phyloP scores from a whole-genome alignment of 2,888 invertebrate genomes.

The Lapara coniferarum region DNA sequence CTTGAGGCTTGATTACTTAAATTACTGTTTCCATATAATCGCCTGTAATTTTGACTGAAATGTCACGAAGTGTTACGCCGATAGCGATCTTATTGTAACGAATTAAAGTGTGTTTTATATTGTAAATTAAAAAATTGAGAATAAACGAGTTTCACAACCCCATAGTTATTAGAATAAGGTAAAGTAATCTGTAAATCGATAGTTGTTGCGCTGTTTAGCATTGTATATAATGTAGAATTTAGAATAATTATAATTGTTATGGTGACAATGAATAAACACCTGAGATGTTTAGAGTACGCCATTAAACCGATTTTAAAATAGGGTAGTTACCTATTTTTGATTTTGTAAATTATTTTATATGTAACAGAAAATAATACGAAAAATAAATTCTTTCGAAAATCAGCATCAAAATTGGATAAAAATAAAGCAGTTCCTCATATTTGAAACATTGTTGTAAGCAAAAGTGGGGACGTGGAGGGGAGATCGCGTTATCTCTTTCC shows the following conservation, averaged over 20 bases:
- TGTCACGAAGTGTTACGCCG: not conserved
- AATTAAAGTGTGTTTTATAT: not conserved
- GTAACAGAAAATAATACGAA: too few relatives aligned
- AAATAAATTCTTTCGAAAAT: too few relatives aligned
- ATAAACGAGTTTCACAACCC: conserved; percentile 5
- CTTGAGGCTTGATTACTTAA: conserved; percentile 21
- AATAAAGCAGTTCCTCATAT: too few relatives aligned
- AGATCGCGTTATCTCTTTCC: too few relatives aligned
- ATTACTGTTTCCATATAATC: conserved; percentile 26
- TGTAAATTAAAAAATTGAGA: conserved; percentile 1
- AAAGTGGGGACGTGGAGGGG: too few relatives aligned
- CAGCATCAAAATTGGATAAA: too few relatives aligned
- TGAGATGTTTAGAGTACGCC: too few relatives aligned
- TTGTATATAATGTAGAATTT: too few relatives aligned
- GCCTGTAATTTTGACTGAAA: conserved; percentile 22
- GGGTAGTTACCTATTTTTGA: too few relatives aligned
- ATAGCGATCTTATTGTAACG: conserved; percentile 5
- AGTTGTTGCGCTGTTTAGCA: not conserved
- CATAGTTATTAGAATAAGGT: conserved; percentile 9
- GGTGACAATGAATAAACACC: not conserved
- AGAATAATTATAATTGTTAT: not conserved
- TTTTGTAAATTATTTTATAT: too few relatives aligned
- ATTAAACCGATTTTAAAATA: too few relatives aligned
- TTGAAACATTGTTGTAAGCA: too few relatives aligned
- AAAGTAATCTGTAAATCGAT: conserved; percentile 16